phyloP scores from a whole-genome alignment of 1,140 invertebrate genomes.

The Drosophila takahashii region DNA sequence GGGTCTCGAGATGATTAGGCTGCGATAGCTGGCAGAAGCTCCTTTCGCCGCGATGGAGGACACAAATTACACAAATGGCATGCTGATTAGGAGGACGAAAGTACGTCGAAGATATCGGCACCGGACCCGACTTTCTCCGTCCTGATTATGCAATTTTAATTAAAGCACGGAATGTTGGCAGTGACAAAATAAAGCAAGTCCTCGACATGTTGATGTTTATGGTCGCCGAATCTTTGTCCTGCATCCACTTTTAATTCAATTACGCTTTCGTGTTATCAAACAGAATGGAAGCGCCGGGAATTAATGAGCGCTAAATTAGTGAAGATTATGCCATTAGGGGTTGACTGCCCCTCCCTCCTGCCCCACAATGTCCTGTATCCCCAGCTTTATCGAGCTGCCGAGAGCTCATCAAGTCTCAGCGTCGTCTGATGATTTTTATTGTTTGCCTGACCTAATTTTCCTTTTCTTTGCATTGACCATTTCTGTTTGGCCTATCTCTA shows the following conservation, averaged over 20 bases:
- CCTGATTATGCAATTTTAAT: constrained; percentile 72
- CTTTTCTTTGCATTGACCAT: constrained; percentile 33
- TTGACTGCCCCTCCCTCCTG: constrained; percentile 11
- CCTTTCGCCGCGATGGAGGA: neutral
- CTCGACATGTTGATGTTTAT: constrained; percentile 66
- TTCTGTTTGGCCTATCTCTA: constrained; percentile 38
- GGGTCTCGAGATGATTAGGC: constrained; percentile 54
- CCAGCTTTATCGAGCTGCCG: constrained; percentile 40
- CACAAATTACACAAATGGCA: constrained; percentile 71
- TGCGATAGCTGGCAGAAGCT: constrained; percentile 39
- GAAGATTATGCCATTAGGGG: constrained; percentile 81
- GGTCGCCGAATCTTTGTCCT: constrained; percentile 25
- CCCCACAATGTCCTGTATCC: constrained; percentile 31
- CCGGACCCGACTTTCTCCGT: constrained; percentile 5
- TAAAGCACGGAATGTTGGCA: constrained; percentile 40
- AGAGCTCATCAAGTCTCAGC: constrained; percentile 67
- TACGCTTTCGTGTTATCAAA: constrained; percentile 67
- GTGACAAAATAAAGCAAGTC: constrained; percentile 8
- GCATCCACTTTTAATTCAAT: constrained; percentile 82
- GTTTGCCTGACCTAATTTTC: constrained; percentile 79
- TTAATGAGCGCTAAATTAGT: constrained; percentile 84
- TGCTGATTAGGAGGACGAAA: constrained; percentile 69
- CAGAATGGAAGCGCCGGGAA: constrained; percentile 62
- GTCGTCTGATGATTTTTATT: constrained; percentile 80
- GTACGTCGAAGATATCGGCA: constrained; percentile 36